Base-by-base conservation (phyloP, 2,113 vertebrate genomes). In the Toxotes chatareus region DNA sequence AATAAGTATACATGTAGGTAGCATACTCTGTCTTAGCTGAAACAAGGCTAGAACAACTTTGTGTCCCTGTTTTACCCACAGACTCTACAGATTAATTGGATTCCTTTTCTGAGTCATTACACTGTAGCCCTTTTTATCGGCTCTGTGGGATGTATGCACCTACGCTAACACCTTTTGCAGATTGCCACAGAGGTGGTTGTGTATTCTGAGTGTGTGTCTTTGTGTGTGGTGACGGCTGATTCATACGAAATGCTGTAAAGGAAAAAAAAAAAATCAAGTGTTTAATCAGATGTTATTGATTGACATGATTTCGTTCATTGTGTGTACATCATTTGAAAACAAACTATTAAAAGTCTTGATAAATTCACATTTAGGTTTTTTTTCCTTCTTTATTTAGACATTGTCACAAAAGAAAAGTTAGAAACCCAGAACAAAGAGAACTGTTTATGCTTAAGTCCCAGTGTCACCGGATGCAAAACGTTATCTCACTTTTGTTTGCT, bases 301-400 rank as follows among this genome's bases (percentile, higher is more conserved):
- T 81, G 67, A 88, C 72, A 79, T 78, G 62, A 79, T 75, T 88
- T 83, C 91, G 84, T 84, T 82, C 59, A 44, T 76, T 87, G 76
- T 86, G 81, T 92, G 90, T 91, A 79, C 67, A 85, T 91, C 85
- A 80, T 92, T 84, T 85, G 55, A 90, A 81, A 77, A 88, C 77
- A 19, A 92, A 87, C 80, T 77, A 93, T 91, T 93, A 92, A 94
- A 94, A 87, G 63, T 85, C 83, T 71, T 91, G 88, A 84, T 89
- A 70, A 92, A 86, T 86, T 86, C 64, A 84, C 1, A 17, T 32
- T 34, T 42, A 14, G 1, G 23, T 73, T 8, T 60, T 73, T 76
- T 51, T 69, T 49, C 31, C 7, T 64, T 75, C 7, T 17, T 3
- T 13, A 9, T 36, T 73, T 40, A 2, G 1, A 46, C 10, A 56